phyloP scores from a whole-genome alignment of 2,113 vertebrate genomes.

The Megalops atlanticus region DNA sequence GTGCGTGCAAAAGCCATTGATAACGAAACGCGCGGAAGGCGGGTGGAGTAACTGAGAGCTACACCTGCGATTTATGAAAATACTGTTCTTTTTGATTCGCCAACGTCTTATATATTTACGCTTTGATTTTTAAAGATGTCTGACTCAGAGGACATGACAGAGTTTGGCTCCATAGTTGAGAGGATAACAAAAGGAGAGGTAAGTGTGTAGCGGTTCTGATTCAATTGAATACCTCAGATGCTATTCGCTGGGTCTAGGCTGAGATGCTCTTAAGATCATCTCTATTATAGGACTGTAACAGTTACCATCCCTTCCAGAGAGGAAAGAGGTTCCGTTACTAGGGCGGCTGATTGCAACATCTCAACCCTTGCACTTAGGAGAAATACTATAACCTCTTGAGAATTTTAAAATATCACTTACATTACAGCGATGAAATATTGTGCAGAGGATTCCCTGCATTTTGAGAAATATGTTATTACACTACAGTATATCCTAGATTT shows the following conservation, averaged over 20 bases:
- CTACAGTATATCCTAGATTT: not conserved
- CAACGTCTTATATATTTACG: conserved; percentile 11
- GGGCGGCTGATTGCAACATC: not conserved
- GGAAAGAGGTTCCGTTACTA: not conserved
- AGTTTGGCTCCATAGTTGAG: conserved; percentile 85
- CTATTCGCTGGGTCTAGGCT: not conserved
- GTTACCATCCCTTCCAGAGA: not conserved
- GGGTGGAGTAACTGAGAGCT: not conserved
- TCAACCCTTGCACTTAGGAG: not conserved
- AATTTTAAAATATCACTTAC: too few species aligned
- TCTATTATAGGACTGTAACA: not conserved
- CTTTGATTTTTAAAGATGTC: conserved; percentile 68
- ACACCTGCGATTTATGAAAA: not conserved
- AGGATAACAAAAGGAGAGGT: conserved; percentile 84
- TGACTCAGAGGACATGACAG: conserved; percentile 68
- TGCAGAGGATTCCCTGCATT: not conserved
- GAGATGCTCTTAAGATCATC: too few species aligned
- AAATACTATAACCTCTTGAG: too few species aligned
- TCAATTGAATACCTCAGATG: not conserved
- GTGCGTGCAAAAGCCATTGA: too few species aligned
- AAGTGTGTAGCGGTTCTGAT: conserved; percentile 46
- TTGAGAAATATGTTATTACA: not conserved
- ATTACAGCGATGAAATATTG: too few species aligned
- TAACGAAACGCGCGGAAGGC: accelerated
- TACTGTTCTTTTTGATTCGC: not conserved